phyloP scores from a whole-genome alignment of 2,797 vertebrate genomes.

The Coreius guichenoti region DNA sequence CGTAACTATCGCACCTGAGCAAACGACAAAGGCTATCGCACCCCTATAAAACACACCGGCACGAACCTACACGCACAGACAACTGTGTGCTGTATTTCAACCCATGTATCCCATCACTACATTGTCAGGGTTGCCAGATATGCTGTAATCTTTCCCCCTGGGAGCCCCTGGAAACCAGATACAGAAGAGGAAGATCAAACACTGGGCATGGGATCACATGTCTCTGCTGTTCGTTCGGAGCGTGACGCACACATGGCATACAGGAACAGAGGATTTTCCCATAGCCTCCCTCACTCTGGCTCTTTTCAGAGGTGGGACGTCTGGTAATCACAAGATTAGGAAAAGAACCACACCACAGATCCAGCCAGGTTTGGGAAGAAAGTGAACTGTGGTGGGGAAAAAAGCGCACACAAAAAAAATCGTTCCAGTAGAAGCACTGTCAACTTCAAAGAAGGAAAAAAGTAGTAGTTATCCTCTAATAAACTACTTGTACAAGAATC shows the following conservation, averaged over 20 bases:
- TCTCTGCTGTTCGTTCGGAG: slow-evolving; percentile 16
- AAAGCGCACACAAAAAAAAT: not conserved
- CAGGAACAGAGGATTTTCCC: slow-evolving; percentile 32
- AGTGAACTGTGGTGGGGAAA: not conserved
- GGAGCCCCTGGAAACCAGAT: slow-evolving; percentile 30
- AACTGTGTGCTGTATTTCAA: not conserved
- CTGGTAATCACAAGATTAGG: slow-evolving; percentile 22
- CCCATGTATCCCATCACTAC: not conserved
- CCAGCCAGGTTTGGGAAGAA: not conserved
- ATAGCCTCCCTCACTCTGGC: slow-evolving; percentile 14
- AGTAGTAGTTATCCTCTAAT: not conserved
- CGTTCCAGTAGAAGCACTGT: not conserved
- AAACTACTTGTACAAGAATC: not conserved
- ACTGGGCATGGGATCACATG: slow-evolving; percentile 41
- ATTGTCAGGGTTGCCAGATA: slow-evolving; percentile 43
- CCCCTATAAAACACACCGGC: not conserved
- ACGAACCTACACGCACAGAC: slow-evolving; percentile 9
- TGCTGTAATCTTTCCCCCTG: slow-evolving; percentile 38
- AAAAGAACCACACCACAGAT: not conserved
- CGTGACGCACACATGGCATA: slow-evolving; percentile 39
- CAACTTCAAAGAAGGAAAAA: not conserved
- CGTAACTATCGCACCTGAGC: not conserved
- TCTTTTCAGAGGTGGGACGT: slow-evolving; percentile 1
- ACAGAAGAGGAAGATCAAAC: slow-evolving; percentile 50
- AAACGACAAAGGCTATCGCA: not conserved